Base-by-base conservation (phyloP, 2,888 invertebrate species). In the Neria commutata region DNA sequence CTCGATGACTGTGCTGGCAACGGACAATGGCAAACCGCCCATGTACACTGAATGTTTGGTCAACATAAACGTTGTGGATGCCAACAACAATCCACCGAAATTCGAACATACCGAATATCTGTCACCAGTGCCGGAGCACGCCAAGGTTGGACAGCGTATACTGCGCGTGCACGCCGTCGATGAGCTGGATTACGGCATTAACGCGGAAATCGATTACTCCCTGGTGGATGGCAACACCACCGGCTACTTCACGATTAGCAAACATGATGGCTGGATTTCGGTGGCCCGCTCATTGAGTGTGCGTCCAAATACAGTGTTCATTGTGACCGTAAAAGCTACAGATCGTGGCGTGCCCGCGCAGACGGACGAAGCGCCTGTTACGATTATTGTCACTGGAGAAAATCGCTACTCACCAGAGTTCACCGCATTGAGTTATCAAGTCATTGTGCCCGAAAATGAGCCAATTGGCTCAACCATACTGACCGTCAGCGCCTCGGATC, bases 1-100 rank as follows among this genome's bases (percentile, higher is more conserved):
- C 76, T 87, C 90, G 0, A 83, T 97, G n/a, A 89, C 91, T 2
- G 88, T 97, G n/a, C 83, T 95, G 1, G 97, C 96, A 0, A 94
- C 91, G 0, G 97, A 98, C 80, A 94, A 95, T 74, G 98, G 97
- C 0, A 95, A 94, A 78, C 97, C 97, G 1, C 95, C 96, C 0
- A 88, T 95, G 87, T 94, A 94, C 29, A 92, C 95, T 0, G 94
- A 92, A 80, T 91, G 92, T 68, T 83, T 91, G 29, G 90, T 96
- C 0, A 90, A 90, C 45, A 89, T 97, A 25, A 94, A 92, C 75
- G 89, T 97, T 0, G 92, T 95, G 0, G 95, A 96, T 79, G 93
- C 94, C 3, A 96, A 97, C 78, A 94, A 95, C 76, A 92, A 95
- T 78, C 87, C 93, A 6, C 97, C 97, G 0, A 88, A 87, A 73